Percentiles rank a stretch among this genome's conserved stretches.
These are phyloP conservation scores for Halictus rubicundus DNA, from an alignment of 1,140 invertebrate genomes.

Conservation along the genomic window DNA sequence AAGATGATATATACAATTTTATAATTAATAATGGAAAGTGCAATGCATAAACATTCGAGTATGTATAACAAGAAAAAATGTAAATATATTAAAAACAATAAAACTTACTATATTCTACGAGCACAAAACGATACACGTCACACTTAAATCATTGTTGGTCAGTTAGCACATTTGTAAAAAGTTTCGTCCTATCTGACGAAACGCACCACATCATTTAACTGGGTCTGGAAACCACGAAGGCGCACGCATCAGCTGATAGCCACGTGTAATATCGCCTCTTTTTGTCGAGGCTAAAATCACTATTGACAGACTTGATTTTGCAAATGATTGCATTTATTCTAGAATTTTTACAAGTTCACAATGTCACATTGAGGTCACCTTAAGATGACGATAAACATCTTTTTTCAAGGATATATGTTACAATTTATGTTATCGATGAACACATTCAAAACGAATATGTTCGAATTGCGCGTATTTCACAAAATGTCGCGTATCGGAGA, in stretches of 20 bases:
- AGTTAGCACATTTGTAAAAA: background rate
- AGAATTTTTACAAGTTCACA: background rate
- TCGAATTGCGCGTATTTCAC: background rate
- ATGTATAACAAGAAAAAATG: background rate
- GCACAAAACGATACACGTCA: background rate
- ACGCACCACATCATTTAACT: background rate
- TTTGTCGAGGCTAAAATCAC: constrained; percentile 8
- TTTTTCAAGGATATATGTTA: background rate
- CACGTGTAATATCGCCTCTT: constrained; percentile 57
- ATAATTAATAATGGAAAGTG: background rate
- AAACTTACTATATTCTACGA: background rate
- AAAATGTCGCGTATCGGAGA: background rate
- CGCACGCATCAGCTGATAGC: constrained; percentile 66
- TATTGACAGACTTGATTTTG: too few species aligned
- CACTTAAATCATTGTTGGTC: background rate
- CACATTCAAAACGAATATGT: background rate
- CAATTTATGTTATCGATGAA: background rate
- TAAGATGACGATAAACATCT: background rate
- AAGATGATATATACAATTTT: background rate
- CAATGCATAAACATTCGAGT: background rate
- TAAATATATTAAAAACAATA: background rate
- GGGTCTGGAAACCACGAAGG: constrained; percentile 30
- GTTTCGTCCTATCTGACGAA: constrained; percentile 47
- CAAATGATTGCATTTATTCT: background rate
- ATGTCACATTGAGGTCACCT: background rate